Evolutionary conservation across 2,113 vertebrate genomes (phyloP), one percentile per base, ranked within the genome.

Genomic region (Circaetus cinerascens): DNA sequence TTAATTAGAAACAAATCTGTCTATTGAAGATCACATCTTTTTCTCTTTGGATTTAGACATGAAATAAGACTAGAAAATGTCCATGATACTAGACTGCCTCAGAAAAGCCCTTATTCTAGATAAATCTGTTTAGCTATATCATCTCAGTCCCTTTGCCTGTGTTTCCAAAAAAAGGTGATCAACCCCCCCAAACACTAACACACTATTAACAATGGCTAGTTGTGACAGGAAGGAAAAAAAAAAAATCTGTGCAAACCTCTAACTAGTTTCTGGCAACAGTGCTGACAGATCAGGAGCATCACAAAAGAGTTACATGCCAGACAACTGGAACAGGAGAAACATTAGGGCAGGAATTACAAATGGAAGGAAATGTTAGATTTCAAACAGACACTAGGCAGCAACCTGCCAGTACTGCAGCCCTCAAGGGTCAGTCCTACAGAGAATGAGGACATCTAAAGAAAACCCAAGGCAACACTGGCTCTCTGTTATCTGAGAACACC

Each of bases 291-390:
- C 76, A 79, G 90, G 69, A 97, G 66, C 95, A 83, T 85, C 85
- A 95, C 95, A 95, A 95, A 95, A 82, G 84, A 85, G 57, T 85
- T 79, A 57, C 59, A 32, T 19, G 67, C 57, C 94, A 94, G 95
- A 95, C 89, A 93, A 89, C 87, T 86, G 86, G 87, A 96, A 90
- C 74, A 88, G 89, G 85, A 94, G 95, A 97, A 96, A 90, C 87
- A 95, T 82, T 88, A 97, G 96, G 96, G 93, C 94, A 96, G 94
- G 94, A 96, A 97, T 94, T 93, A 95, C 84, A 97, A 95, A 95
- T 93, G 91, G 93, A 93, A 96, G 91, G 90, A 94, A 96, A 95
- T 16, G 84, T 11, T 76, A 89, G 92, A 89, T 96, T 97, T 95
- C 93, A 96, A 97, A 97, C 88, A 95, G 91, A 57, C 63, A 11